Evolutionary conservation across 2,888 invertebrate genomes (phyloP), one percentile per base, ranked within the genome.

Genomic region (Thalpophila matura): DNA sequence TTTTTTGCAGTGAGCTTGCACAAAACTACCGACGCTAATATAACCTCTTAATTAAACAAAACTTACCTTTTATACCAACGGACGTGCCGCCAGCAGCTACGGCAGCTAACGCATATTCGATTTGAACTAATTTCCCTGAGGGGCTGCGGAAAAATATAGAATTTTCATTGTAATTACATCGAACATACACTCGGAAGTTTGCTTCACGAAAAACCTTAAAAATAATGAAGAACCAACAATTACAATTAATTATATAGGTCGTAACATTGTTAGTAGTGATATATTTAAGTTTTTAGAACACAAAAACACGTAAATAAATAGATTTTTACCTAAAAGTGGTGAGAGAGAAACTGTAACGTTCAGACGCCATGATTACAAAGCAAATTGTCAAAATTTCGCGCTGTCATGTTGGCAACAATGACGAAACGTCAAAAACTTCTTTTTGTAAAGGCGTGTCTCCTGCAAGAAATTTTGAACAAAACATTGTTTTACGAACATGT

Each of bases 61-160:
- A 74, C 63, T 87, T 92, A 98, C 98, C 98, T 97, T 99, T 99
- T 61, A 99, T 99, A 37, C 99, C 99, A 75, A 99, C 99, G 61
- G 99, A 99, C 3, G 99, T 99, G 3, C 99, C 99, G 65, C 99
- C 99, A 70, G 99, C 99, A 63, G 99, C 98, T 24, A 99, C 99
- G 27, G 99, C 99, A 56, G 99, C 99, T 91, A 99, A 95, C 3
- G 99, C 99, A 97, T 99, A 99, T 95, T 99, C 99, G 82, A 99
- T 99, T 95, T 99, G 99, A 56, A 99, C 99, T 83, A 99, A 95
- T 95, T 99, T 99, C 77, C 99, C 99, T 22, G 99, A 99, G 16
- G 99, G 99, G 90, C 99, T 99, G 95, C 26, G 95, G 95, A 86
- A 76, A 85, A 87, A 84, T 71, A 77, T 37, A 65, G 22, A 72